Evolutionary conservation across 2,113 vertebrate genomes (phyloP).

Genomic region (Uria aalge): DNA sequence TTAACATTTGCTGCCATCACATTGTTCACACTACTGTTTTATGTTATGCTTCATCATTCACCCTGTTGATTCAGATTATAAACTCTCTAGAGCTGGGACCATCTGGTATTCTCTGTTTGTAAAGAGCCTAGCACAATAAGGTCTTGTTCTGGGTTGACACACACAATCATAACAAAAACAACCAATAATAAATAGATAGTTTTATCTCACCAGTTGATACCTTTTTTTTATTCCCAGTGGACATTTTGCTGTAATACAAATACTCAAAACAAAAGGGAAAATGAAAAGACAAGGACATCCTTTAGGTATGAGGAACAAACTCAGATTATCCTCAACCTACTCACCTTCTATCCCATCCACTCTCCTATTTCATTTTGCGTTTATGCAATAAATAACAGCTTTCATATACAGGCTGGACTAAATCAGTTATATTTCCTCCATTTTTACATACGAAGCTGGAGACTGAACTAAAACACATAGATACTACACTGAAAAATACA

Average conservation of each 20-base stretch:
- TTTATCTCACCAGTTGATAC: not conserved
- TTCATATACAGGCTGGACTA: not conserved
- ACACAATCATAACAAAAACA: not conserved
- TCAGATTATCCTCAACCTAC: not conserved
- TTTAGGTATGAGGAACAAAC: not conserved
- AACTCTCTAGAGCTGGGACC: constrained; percentile 14
- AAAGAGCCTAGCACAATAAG: not conserved
- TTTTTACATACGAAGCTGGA: not conserved
- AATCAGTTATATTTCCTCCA: not conserved
- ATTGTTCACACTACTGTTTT: constrained; percentile 18
- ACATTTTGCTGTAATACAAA: not conserved
- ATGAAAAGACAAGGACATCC: not conserved
- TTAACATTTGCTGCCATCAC: constrained; percentile 27
- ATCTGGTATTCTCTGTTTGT: constrained; percentile 12
- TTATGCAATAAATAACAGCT: not conserved
- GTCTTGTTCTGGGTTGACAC: not conserved
- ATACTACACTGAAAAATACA: constrained; percentile 10
- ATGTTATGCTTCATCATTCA: constrained; percentile 4
- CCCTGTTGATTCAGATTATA: constrained; percentile 22
- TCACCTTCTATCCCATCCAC: not conserved
- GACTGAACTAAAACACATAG: not conserved
- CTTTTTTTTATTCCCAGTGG: not conserved
- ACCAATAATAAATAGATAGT: constrained; percentile 9
- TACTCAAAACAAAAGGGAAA: not conserved
- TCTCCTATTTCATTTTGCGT: not conserved